These are phyloP conservation scores for Hetaerina titia DNA, from an alignment of 2,888 invertebrate genomes.

Conservation along the genomic window DNA sequence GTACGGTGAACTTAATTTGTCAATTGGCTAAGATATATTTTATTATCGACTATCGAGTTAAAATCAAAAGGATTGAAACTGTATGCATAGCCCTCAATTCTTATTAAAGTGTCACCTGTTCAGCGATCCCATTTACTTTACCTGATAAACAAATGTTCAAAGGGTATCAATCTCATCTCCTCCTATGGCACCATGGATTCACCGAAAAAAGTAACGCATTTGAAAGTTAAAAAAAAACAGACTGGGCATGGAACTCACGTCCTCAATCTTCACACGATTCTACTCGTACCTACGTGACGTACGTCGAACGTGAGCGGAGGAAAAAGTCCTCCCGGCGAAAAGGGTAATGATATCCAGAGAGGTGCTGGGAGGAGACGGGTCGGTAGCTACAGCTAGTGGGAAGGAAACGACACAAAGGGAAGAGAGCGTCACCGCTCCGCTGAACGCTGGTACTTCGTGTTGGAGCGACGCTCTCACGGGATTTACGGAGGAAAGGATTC, in stretches of 20 bases:
- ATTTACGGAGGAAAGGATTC: background rate
- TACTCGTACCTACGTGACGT: background rate
- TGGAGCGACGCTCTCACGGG: background rate
- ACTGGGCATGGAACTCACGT: background rate
- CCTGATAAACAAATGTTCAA: too few species aligned
- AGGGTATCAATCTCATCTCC: background rate
- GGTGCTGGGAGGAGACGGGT: background rate
- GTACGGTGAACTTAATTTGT: too few species aligned
- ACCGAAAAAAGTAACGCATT: background rate
- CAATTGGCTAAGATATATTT: too few species aligned
- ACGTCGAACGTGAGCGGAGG: background rate
- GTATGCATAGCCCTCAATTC: too few species aligned
- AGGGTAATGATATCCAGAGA: background rate
- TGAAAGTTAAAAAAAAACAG: background rate
- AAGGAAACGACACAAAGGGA: background rate
- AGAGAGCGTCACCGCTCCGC: background rate
- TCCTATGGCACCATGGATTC: background rate
- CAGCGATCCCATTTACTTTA: too few species aligned
- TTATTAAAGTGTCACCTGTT: too few species aligned
- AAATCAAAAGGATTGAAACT: too few species aligned
- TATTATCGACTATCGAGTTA: too few species aligned
- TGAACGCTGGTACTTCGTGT: background rate
- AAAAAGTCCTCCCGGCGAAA: background rate
- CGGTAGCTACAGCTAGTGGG: background rate
- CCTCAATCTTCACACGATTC: background rate